These are phyloP conservation scores for Zoanthus solanderi DNA, from an alignment of 92 coral and sea anemone species.

Conservation along the genomic window DNA sequence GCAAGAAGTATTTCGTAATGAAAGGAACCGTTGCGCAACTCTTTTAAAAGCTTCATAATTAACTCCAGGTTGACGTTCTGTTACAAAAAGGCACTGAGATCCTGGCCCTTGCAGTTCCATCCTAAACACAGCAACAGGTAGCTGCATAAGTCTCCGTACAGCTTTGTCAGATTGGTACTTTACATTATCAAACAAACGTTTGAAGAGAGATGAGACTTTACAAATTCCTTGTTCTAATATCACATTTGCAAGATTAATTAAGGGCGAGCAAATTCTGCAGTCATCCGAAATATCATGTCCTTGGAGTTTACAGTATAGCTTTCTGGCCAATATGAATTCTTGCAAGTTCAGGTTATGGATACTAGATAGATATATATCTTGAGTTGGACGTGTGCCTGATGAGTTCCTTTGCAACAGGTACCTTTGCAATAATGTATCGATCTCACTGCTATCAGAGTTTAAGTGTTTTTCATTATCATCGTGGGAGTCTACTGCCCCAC, in stretches of 20 bases:
- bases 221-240: conserved; percentile 55
- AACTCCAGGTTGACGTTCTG: conserved; percentile 53
- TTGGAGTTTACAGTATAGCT: conserved; percentile 58
- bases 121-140: conserved; percentile 64
- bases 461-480: conserved; percentile 17
- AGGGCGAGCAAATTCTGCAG: conserved; percentile 55
- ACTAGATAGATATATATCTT: conserved; percentile 60
- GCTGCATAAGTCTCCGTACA: conserved; percentile 61
- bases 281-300: conserved; percentile 38
- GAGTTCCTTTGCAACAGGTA: conserved; percentile 2
- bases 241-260: conserved; percentile 60
- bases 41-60: conserved; percentile 35
- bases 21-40: conserved; percentile 28
- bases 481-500: conserved; percentile 57
- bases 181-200: conserved; percentile 30
- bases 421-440: not conserved
- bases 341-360: conserved; percentile 55
- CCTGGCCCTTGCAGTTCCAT: conserved; percentile 64
- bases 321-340: conserved; percentile 60
- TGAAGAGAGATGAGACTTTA: conserved; percentile 53
- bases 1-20: conserved; percentile 31
- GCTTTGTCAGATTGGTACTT: conserved; percentile 70
- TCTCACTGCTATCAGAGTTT: conserved; percentile 2
- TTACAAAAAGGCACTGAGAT: conserved; percentile 65
- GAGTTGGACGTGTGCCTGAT: conserved; percentile 56